Evolutionary conservation across 2,113 vertebrate genomes (phyloP).

Genomic region (Clarias gariepinus): DNA sequence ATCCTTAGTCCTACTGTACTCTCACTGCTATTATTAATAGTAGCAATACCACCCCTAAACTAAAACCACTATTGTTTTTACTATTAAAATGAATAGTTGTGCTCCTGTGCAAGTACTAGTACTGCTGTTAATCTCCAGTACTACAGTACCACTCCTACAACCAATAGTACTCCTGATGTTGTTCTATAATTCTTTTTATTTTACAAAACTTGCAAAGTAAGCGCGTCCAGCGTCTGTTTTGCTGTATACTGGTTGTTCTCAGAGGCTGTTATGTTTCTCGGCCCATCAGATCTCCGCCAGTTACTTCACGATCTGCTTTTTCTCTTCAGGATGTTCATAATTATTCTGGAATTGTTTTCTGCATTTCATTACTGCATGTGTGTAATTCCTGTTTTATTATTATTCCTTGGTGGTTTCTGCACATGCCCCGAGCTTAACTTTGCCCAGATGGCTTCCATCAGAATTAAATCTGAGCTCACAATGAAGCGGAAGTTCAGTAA

Average conservation of each 20-base stretch:
- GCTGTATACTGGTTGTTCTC: background rate
- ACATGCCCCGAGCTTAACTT: slow-evolving; percentile 50
- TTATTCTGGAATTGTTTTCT: slow-evolving; percentile 33
- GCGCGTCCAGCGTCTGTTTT: background rate
- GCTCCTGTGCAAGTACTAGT: background rate
- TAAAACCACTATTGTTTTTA: background rate
- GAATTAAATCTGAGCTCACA: slow-evolving; percentile 59
- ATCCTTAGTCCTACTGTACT: background rate
- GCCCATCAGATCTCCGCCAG: slow-evolving; percentile 5
- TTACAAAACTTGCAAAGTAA: background rate
- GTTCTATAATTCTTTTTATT: background rate
- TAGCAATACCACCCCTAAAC: background rate
- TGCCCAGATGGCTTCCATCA: slow-evolving; percentile 56
- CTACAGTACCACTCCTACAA: background rate
- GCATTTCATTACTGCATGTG: slow-evolving; percentile 47
- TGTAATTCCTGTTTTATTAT: slow-evolving; percentile 50
- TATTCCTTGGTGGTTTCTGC: slow-evolving; percentile 51
- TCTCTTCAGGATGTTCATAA: slow-evolving; percentile 34
- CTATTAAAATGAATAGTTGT: background rate
- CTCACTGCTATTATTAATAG: background rate
- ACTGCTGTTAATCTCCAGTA: no score
- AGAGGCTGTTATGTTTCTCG: background rate
- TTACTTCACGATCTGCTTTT: slow-evolving; percentile 10
- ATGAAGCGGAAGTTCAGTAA: slow-evolving; percentile 54
- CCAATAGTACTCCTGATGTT: background rate